phyloP scores from a whole-genome alignment of 2,113 vertebrate species.

The Thamnophis sirtalis region DNA sequence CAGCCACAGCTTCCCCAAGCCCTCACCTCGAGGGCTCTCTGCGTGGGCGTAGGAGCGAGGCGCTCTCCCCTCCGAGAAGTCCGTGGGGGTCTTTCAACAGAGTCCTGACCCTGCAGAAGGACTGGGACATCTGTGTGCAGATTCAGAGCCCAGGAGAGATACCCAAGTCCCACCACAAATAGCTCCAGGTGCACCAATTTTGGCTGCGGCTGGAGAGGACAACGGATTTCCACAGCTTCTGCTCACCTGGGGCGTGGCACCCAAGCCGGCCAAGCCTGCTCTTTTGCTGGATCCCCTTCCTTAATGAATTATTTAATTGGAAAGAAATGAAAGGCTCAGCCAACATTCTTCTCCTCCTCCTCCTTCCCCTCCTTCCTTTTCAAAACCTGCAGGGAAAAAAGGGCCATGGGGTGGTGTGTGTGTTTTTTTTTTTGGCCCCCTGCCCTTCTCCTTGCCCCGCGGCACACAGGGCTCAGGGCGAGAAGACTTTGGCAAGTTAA shows the following conservation, averaged over 20 bases:
- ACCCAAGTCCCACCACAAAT: neutral
- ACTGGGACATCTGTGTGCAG: neutral
- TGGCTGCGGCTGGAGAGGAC: conserved; percentile 1
- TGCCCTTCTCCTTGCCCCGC: neutral
- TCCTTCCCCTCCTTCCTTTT: fast-evolving
- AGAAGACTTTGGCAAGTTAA: neutral
- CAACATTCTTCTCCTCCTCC: neutral
- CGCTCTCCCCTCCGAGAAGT: conserved; percentile 27
- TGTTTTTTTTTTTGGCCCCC: too few relatives aligned
- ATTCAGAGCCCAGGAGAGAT: neutral
- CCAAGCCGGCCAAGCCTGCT: neutral
- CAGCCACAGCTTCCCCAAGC: neutral
- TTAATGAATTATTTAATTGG: conserved; percentile 32
- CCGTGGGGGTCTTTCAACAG: neutral
- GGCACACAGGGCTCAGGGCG: neutral
- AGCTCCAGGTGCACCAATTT: conserved; percentile 17
- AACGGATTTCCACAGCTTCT: neutral
- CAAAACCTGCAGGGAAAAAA: neutral
- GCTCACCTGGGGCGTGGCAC: conserved; percentile 19
- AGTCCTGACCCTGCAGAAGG: conserved; percentile 3
- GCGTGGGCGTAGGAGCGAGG: neutral
- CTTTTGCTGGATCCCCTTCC: conserved; percentile 19
- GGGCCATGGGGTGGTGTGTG: too few relatives aligned
- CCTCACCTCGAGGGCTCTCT: neutral
- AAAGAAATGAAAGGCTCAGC: neutral